Base-by-base conservation (phyloP, 2,888 invertebrate species). In the Rhagophthalmus giganteus region DNA sequence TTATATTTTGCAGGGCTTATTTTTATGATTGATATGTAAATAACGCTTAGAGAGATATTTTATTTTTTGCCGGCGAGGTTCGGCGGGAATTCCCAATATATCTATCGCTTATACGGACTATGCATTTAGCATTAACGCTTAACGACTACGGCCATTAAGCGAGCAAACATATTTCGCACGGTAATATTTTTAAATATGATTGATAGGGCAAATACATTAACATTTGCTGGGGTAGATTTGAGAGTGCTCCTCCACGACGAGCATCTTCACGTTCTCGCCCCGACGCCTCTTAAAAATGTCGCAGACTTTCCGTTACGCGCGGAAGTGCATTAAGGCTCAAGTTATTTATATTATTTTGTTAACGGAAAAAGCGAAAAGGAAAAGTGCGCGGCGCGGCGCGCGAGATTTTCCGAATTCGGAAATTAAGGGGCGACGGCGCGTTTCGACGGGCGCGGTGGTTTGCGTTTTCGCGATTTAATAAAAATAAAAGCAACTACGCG, bases 11-110 rank as follows among this genome's bases (percentile, higher is more conserved):
- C 41, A 51, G 39, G 54, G 59, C 54, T 59, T 62, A 59, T 52
- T 55, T 59, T 61, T 58, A 58, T 60, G 62, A 62, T 62, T 62
- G 62, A 62, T 62, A 62, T 62, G 62, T 60, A 62, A 62, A 62
- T 62, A 62, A 55, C 42, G 28, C 30, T 8, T 24, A 34, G 28
- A 25, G 27, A 25, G 30, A 24, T 34, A 9, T 16, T 34, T 34
- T 34, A 34, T 20, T 33, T 15, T 2, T 11, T 2, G n/a, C n/a
- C n/a, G n/a, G n/a, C n/a, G n/a, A n/a, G n/a, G n/a, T n/a, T n/a
- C n/a, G n/a, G n/a, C n/a, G n/a, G n/a, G n/a, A n/a, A n/a, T n/a
- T n/a, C n/a, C n/a, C n/a, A n/a, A n/a, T n/a, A n/a, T n/a, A n/a
- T n/a, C n/a, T n/a, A 44, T 28, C 37, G 12, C 51, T 32, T 42